phyloP scores from a whole-genome alignment of 2,888 invertebrate genomes.

The Dione vanillae region DNA sequence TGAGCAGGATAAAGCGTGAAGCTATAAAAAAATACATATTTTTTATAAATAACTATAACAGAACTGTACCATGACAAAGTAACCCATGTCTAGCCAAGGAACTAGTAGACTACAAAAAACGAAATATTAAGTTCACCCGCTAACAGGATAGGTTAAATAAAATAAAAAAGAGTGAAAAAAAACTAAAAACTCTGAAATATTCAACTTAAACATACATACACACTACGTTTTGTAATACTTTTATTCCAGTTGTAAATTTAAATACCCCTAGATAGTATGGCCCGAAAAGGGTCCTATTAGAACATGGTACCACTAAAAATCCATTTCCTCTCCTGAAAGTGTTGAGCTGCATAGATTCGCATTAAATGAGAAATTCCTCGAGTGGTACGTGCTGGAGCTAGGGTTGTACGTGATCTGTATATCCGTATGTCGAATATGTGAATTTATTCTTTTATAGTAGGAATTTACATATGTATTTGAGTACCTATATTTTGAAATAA shows the following conservation, averaged over 20 bases:
- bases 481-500: neutral
- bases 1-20: no score
- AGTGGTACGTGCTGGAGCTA: conserved; percentile 55
- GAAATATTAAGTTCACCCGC: neutral
- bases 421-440: conserved; percentile 27
- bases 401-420: conserved; percentile 47
- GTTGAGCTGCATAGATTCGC: conserved; percentile 58
- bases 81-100: no score
- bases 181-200: neutral
- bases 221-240: neutral
- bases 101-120: no score
- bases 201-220: no score
- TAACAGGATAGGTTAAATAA: neutral
- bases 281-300: conserved; percentile 38
- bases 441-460: neutral
- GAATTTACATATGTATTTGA: neutral
- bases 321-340: conserved; percentile 47
- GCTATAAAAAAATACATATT: no score
- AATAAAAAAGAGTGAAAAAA: neutral
- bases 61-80: no score
- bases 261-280: conserved; percentile 19
- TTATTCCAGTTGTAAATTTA: neutral
- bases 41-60: no score
- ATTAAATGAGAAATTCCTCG: conserved; percentile 75
- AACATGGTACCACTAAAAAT: conserved; percentile 45